Percentiles rank a stretch among this genome's conserved stretches.
phyloP scores from a whole-genome alignment of 2,888 invertebrate genomes.

The Phlogophora meticulosa region DNA sequence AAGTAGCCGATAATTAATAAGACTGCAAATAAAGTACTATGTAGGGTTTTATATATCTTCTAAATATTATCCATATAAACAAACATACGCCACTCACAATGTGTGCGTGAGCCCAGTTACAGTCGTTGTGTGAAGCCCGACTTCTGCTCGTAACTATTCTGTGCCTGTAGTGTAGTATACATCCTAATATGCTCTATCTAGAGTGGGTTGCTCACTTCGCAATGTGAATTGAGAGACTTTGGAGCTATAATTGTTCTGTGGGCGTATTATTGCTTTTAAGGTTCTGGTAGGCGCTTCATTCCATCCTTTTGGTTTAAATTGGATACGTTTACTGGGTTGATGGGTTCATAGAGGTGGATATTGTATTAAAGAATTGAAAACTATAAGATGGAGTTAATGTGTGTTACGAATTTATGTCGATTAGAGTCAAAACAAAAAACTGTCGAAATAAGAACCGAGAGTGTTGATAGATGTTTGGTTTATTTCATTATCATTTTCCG shows the following conservation, averaged over 20 bases:
- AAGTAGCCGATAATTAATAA: no score
- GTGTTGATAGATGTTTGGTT: no score
- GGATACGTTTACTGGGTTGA: not conserved
- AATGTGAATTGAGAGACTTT: conserved; percentile 25
- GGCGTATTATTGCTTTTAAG: conserved; percentile 52
- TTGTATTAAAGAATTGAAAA: not conserved
- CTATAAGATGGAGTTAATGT: no score
- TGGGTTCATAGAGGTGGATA: not conserved
- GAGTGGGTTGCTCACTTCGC: conserved; percentile 27
- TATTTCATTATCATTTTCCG: no score
- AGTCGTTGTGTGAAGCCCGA: not conserved
- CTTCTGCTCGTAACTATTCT: not conserved
- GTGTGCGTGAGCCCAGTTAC: not conserved
- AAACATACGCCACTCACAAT: no score
- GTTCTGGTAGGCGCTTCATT: conserved; percentile 48
- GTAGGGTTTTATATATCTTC: no score
- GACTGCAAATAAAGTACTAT: no score
- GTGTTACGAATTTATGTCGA: not conserved
- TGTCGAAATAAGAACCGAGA: no score
- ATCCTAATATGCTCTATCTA: conserved; percentile 38
- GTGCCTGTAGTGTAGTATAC: not conserved
- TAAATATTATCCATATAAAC: no score
- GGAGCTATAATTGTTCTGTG: conserved; percentile 38
- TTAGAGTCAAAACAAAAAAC: no score
- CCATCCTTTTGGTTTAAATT: not conserved